Evolutionary conservation across 2,113 vertebrate genomes (phyloP).

Genomic region (Solea senegalensis): DNA sequence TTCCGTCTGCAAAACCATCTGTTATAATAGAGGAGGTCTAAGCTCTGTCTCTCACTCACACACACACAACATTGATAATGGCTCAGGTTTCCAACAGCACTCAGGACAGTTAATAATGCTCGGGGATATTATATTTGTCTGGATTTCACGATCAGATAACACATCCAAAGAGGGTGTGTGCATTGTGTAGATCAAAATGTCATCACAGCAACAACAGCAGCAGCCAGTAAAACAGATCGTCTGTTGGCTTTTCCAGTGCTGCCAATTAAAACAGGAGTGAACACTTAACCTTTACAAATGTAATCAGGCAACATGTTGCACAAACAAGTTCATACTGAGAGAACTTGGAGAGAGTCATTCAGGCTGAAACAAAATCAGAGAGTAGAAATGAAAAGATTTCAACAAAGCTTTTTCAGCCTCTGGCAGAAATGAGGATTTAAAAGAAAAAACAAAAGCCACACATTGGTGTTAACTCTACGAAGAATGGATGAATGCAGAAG

Average conservation of each 20-base stretch:
- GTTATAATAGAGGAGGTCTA: constrained; percentile 35
- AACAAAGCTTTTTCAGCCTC: no score
- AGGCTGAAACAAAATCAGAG: background rate
- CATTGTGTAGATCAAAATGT: background rate
- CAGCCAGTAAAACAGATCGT: background rate
- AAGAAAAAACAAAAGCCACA: no score
- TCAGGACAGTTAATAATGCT: constrained; percentile 32
- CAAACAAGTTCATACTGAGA: no score
- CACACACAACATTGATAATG: constrained; percentile 9
- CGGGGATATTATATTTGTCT: constrained; percentile 21
- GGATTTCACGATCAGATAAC: constrained; percentile 15
- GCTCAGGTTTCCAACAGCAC: constrained; percentile 44
- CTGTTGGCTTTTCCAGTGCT: background rate
- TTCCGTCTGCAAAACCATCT: constrained; percentile 62
- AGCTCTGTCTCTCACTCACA: background rate
- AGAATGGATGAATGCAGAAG: no score
- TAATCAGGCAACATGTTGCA: no score
- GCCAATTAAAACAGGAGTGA: background rate
- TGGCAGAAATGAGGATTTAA: no score
- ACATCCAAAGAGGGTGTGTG: background rate
- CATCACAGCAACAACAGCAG: background rate
- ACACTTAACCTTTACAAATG: no score
- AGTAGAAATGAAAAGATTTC: background rate
- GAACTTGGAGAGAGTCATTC: background rate
- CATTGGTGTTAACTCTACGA: no score